Evolutionary conservation across 2,888 invertebrate genomes (phyloP).

Genomic region (Pediacus dermestoides): DNA sequence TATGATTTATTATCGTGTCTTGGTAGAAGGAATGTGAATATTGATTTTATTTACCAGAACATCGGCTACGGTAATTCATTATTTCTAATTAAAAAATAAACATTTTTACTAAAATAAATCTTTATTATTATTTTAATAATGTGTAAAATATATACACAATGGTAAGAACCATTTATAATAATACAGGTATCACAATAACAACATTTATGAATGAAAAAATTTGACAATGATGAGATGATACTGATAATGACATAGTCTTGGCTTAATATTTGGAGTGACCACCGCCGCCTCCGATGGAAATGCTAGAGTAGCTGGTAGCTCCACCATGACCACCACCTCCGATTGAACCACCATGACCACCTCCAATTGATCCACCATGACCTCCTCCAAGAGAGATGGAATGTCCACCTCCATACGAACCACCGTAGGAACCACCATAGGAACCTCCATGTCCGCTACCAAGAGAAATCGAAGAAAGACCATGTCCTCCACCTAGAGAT

Average conservation of each 20-base stretch:
- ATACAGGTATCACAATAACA: not conserved
- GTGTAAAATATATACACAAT: not conserved
- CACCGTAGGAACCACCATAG: conserved; percentile 22
- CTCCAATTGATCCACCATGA: conserved; percentile 10
- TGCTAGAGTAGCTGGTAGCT: conserved; percentile 32
- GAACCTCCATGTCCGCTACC: conserved; percentile 23
- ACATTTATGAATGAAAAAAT: conserved; percentile 10
- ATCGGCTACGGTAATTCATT: too few relatives aligned
- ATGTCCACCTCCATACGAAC: conserved; percentile 13
- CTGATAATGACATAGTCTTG: conserved; percentile 12
- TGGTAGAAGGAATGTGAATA: too few relatives aligned
- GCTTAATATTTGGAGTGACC: conserved; percentile 21
- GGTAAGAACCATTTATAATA: too few relatives aligned
- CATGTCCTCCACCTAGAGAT: conserved; percentile 21
- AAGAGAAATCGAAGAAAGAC: not conserved
- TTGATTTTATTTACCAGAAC: too few relatives aligned
- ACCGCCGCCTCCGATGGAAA: conserved; percentile 25
- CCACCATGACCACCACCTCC: conserved; percentile 29
- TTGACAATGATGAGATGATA: conserved; percentile 15
- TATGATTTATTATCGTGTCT: too few relatives aligned
- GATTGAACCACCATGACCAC: conserved; percentile 14
- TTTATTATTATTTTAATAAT: not conserved
- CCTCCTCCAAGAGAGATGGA: conserved; percentile 8
- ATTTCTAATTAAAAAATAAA: not conserved
- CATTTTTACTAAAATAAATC: not conserved